Conservation (phyloP, 2,113 vertebrate genomes). For the Heptranchias perlo region DNA sequence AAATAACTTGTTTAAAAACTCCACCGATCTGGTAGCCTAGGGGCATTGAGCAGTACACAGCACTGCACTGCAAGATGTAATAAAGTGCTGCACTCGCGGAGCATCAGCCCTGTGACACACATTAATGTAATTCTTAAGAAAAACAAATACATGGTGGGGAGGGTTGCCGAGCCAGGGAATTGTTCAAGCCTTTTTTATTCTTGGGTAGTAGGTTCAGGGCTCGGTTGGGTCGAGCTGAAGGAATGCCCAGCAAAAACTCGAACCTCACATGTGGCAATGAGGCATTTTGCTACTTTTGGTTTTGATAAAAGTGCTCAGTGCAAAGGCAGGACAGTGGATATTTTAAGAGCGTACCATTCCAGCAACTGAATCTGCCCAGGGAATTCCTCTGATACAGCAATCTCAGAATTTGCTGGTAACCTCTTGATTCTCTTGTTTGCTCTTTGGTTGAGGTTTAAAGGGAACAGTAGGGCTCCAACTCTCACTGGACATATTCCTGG, state of each 20-base stretch:
- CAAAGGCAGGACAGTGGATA: not conserved
- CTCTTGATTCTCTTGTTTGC: not conserved
- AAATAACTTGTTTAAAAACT: slow-evolving; percentile 78
- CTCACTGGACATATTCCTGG: not conserved
- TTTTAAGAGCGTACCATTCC: not conserved
- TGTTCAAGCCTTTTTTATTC: not conserved
- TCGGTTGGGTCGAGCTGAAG: not conserved
- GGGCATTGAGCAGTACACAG: slow-evolving; percentile 59
- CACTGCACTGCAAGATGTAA: slow-evolving; percentile 62
- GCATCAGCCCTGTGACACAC: slow-evolving; percentile 53
- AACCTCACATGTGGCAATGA: not conserved
- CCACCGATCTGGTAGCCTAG: slow-evolving; percentile 67
- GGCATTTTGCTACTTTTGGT: not conserved
- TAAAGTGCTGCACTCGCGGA: slow-evolving; percentile 25
- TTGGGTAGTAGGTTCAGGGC: not conserved
- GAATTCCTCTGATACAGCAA: not conserved
- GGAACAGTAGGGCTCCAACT: not conserved
- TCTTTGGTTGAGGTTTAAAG: not conserved
- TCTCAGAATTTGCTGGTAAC: not conserved
- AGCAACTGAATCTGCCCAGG: not conserved
- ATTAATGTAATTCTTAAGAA: slow-evolving; percentile 81
- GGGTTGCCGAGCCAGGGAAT: not conserved
- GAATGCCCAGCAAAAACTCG: not conserved
- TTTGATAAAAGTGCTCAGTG: not conserved
- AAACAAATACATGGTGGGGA: slow-evolving; percentile 65